Conservation (phyloP, 2,113 vertebrate genomes). For the Dromaius novaehollandiae region DNA sequence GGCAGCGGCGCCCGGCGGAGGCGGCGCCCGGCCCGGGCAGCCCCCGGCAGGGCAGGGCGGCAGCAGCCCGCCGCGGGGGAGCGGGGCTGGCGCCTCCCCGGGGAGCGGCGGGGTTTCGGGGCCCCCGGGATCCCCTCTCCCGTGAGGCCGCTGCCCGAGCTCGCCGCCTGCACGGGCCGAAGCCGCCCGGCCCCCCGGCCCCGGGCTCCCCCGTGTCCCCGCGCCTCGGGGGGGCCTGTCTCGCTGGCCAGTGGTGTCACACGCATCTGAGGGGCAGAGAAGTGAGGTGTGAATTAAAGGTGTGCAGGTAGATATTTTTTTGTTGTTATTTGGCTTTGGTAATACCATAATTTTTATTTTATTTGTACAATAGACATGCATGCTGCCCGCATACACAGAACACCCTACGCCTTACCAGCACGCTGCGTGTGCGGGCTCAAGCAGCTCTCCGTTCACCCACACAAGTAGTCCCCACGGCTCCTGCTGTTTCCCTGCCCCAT, state of each 20-base stretch:
- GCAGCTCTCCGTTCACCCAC: not conserved
- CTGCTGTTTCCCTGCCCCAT: not conserved
- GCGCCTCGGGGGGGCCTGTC: rapidly evolving
- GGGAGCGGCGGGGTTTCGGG: not conserved
- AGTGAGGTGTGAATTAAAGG: not conserved
- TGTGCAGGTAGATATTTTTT: no score
- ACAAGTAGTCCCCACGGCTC: not conserved
- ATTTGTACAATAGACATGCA: not conserved
- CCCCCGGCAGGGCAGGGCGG: no score
- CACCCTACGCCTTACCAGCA: not conserved
- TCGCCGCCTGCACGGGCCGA: not conserved
- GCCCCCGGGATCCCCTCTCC: rapidly evolving
- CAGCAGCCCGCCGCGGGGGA: no score
- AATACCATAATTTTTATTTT: not conserved
- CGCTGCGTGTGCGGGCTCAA: rapidly evolving
- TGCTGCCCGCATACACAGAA: not conserved
- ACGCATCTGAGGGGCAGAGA: not conserved
- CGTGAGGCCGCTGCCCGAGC: not conserved
- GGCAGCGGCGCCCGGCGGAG: not conserved
- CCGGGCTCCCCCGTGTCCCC: not conserved
- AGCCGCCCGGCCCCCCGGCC: not conserved
- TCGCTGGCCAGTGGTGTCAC: not conserved
- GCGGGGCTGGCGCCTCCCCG: not conserved
- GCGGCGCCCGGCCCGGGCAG: no score
- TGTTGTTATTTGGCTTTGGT: not conserved